Evolutionary conservation across 2,888 invertebrate species (phyloP), one percentile per base, ranked within the genome.

Genomic region (Aphodius sticticus): DNA sequence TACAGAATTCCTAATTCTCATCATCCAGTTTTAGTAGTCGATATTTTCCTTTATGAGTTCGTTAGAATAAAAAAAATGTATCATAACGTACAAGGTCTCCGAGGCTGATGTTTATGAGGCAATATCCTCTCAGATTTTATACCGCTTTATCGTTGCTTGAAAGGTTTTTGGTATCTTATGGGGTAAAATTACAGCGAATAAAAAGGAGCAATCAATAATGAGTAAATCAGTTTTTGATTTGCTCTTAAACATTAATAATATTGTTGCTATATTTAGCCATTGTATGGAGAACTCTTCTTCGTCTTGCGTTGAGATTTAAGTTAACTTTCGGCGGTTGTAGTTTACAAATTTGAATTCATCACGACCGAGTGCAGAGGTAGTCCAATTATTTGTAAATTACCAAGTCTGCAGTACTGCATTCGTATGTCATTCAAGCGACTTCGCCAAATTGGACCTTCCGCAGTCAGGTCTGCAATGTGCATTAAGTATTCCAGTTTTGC

Each of bases 101-200:
- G 15, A n/a, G n/a, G n/a, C 3, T 72, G 36, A 35, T 72, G 16
- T 36, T 72, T 16, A 72, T n/a, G 36, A 72, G 70, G 53, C 53
- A 53, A 53, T 53, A 53, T 53, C 7, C 53, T 53, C 15, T 16
- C 26, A 72, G 36, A n/a, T 26, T 72, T 12, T 70, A 14, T 16
- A 72, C 9, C 4, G 16, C 4, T 72, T 72, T 72, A 14, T 0
- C 36, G 72, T 72, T 14, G 2, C 36, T 72, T 35, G 15, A 72
- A 72, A 72, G 72, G 5, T 72, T 72, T 72, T n/a, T 6, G 72
- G 16, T 16, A 36, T 36, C 26, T 72, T 26, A 14, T 26, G 35
- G 72, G 6, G n/a, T 7, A 72, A 72, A 72, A 72, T 72, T 72
- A 53, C 53, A 53, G 53, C 9, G 53, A 53, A 53, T 53, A 53